Conservation (phyloP, 2,888 invertebrate species). For the Ernsta delagoae region DNA sequence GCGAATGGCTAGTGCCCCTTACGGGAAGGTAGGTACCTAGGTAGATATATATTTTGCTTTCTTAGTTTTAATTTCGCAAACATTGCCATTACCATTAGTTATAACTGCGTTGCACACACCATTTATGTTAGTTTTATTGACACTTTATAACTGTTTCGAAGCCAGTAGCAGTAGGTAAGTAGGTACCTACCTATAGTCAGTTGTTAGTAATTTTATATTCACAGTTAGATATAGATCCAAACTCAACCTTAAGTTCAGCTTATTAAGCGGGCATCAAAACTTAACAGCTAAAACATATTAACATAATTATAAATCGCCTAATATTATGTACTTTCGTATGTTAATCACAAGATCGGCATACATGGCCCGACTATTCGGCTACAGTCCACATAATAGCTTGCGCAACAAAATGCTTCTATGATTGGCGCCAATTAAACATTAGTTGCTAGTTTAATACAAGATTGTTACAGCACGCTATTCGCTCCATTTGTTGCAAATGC, state of each 20-base stretch:
- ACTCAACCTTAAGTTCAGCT: too few relatives aligned
- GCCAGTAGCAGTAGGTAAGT: too few relatives aligned
- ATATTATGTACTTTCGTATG: background rate
- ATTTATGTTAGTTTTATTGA: too few relatives aligned
- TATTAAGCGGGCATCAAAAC: too few relatives aligned
- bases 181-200: too few relatives aligned
- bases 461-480: constrained; percentile 24
- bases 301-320: too few relatives aligned
- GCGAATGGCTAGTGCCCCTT: constrained; percentile 35
- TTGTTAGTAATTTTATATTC: too few relatives aligned
- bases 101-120: background rate
- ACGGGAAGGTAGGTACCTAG: constrained; percentile 25
- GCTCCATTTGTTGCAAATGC: constrained; percentile 37
- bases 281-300: too few relatives aligned
- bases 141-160: too few relatives aligned
- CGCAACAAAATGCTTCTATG: constrained; percentile 39
- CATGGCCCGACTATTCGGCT: constrained; percentile 8
- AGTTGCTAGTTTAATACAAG: constrained; percentile 4
- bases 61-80: constrained; percentile 14
- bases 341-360: constrained; percentile 5
- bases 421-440: constrained; percentile 44
- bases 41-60: constrained; percentile 32
- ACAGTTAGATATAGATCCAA: too few relatives aligned
- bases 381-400: constrained; percentile 42
- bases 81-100: constrained; percentile 1